phyloP scores from a whole-genome alignment of 2,888 invertebrate species.

The Spodoptera picta region DNA sequence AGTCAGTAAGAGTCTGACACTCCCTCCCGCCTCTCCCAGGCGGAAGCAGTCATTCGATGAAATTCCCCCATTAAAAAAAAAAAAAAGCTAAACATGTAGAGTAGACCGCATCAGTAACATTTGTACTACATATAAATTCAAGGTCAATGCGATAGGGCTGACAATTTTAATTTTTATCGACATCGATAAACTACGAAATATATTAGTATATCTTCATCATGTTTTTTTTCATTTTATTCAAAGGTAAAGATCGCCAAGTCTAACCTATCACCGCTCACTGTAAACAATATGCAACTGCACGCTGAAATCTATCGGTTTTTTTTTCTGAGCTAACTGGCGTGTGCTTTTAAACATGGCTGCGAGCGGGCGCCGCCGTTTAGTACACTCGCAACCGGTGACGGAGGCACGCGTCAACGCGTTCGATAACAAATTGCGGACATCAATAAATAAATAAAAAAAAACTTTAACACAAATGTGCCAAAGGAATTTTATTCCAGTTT shows the following conservation, averaged over 20 bases:
- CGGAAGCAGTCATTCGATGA: too few species aligned
- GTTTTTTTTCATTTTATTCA: conserved; percentile 4
- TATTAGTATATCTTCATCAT: background rate
- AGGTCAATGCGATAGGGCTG: conserved; percentile 16
- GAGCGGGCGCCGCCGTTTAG: conserved; percentile 74
- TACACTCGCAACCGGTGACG: conserved; percentile 78
- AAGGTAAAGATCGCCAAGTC: conserved; percentile 13
- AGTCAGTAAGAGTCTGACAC: too few species aligned
- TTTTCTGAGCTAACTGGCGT: conserved; percentile 75
- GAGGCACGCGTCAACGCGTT: conserved; percentile 73
- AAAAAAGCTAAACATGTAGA: too few species aligned
- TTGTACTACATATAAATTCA: background rate
- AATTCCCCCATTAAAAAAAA: too few species aligned
- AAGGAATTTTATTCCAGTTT: conserved; percentile 49
- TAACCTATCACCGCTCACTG: conserved; percentile 52
- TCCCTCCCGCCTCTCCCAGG: too few species aligned
- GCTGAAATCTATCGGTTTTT: conserved; percentile 77
- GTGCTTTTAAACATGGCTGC: conserved; percentile 84
- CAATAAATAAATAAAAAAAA: conserved; percentile 58
- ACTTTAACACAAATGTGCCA: conserved; percentile 55
- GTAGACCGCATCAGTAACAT: background rate
- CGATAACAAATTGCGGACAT: conserved; percentile 59
- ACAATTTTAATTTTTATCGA: conserved; percentile 2
- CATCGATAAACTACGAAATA: background rate
- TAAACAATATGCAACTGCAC: conserved; percentile 60